Percentiles rank a stretch among this genome's conserved stretches.
phyloP scores from a whole-genome alignment of 2,888 invertebrate species.

The Acanthosoma haemorrhoidale region DNA sequence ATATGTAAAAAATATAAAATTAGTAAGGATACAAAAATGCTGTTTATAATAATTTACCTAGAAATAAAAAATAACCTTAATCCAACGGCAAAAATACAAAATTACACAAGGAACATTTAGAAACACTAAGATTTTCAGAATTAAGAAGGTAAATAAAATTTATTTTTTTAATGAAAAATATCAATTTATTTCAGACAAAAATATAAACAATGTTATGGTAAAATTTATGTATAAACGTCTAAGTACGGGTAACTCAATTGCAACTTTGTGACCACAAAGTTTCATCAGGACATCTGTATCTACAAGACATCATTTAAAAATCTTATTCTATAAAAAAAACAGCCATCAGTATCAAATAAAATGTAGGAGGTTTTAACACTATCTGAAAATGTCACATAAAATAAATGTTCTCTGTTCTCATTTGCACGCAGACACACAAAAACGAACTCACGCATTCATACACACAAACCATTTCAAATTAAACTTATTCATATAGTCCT shows the following conservation, averaged over 20 bases:
- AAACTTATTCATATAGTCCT: too few relatives aligned
- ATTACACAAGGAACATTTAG: too few relatives aligned
- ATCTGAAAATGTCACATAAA: too few relatives aligned
- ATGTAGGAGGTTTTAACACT: neutral
- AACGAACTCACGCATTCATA: neutral
- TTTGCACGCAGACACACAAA: neutral
- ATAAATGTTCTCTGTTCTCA: neutral
- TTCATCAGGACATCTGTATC: neutral
- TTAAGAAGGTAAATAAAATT: neutral
- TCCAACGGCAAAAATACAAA: too few relatives aligned
- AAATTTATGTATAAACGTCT: neutral
- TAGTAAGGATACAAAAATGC: too few relatives aligned
- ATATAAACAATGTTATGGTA: slow-evolving; percentile 22
- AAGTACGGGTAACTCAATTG: slow-evolving; percentile 20
- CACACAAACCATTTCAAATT: neutral
- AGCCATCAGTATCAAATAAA: neutral
- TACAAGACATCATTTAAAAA: neutral
- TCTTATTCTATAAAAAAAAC: slow-evolving; percentile 6
- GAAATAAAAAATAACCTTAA: too few relatives aligned
- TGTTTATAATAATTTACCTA: too few relatives aligned
- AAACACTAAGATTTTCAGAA: too few relatives aligned
- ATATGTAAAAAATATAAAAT: too few relatives aligned
- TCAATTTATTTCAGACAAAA: slow-evolving; percentile 9
- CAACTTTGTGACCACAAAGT: neutral
- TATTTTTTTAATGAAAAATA: slow-evolving; percentile 18